phyloP scores from a whole-genome alignment of 1,140 invertebrate species.

The Rhagoletis zephyria region DNA sequence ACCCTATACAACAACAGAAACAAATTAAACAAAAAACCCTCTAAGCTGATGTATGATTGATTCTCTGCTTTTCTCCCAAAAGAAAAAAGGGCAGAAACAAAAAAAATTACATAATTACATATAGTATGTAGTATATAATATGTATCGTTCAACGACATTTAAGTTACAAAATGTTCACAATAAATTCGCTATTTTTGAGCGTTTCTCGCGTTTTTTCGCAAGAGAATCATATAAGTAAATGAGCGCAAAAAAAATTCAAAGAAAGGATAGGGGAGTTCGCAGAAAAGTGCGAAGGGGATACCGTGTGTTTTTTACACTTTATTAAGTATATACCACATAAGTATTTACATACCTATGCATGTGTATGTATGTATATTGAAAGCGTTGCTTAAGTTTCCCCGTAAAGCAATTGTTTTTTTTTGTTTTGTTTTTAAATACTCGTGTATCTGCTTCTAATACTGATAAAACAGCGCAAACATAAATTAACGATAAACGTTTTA shows the following conservation, averaged over 20 bases:
- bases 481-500: slow-evolving; percentile 36
- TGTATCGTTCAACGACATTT: slow-evolving; percentile 32
- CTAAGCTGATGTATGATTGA: background rate
- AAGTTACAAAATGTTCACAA: slow-evolving; percentile 39
- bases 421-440: background rate
- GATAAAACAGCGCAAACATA: slow-evolving; percentile 49
- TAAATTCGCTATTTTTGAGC: slow-evolving; percentile 48
- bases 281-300: background rate
- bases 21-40: background rate
- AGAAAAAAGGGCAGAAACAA: background rate
- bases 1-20: background rate
- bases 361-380: background rate
- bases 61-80: background rate
- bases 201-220: background rate
- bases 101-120: background rate
- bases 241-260: slow-evolving; percentile 20
- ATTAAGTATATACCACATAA: background rate
- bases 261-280: background rate
- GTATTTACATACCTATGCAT: background rate
- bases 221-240: slow-evolving; percentile 30
- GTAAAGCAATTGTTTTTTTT: background rate
- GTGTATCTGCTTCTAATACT: slow-evolving; percentile 38
- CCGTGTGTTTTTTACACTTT: background rate
- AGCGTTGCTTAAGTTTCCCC: slow-evolving; percentile 28
- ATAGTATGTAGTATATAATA: background rate